Base-by-base conservation (phyloP, 2,888 invertebrate species). In the Lepidocyrtoides sp. region DNA sequence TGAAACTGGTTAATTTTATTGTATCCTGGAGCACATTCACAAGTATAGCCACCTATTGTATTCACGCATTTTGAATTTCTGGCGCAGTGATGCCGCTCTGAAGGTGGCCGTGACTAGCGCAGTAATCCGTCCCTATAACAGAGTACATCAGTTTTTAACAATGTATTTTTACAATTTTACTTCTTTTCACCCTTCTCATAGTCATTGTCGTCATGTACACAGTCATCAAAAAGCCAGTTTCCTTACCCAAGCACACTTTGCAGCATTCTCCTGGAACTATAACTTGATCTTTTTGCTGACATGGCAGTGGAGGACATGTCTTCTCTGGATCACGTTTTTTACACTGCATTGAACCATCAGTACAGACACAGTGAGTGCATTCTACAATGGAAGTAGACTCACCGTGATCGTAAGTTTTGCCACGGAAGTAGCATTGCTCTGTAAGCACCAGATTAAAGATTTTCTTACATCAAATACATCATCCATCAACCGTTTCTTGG, bases 81-180 rank as follows among this genome's bases (percentile, higher is more conserved):
- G 95, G 97, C 97, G 95, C 98, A 98, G 95, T 98, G 98, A 95
- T 98, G 98, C 23, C 98, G 98, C 94, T 97, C 96, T 82, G 97
- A 96, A 95, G 97, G 96, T 98, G 97, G 89, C 98, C 98, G 91
- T 94, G 93, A 96, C 97, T 97, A 94, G 97, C 97, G 96, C 98
- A 98, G 96, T 98, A 98, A 96, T 98, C 98, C 95, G 97, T 97
- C 94, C 97, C 98, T 98, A 32, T 14, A n/a, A n/a, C n/a, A n/a
- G n/a, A n/a, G n/a, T n/a, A n/a, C n/a, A n/a, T n/a, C n/a, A n/a
- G n/a, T n/a, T n/a, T n/a, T n/a, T n/a, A n/a, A n/a, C n/a, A n/a
- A n/a, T n/a, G n/a, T n/a, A n/a, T n/a, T n/a, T n/a, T n/a, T n/a
- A n/a, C n/a, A n/a, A n/a, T n/a, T n/a, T n/a, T n/a, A n/a, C n/a